Conservation (phyloP, 2,888 invertebrate genomes). For the Amorpha juglandis region DNA sequence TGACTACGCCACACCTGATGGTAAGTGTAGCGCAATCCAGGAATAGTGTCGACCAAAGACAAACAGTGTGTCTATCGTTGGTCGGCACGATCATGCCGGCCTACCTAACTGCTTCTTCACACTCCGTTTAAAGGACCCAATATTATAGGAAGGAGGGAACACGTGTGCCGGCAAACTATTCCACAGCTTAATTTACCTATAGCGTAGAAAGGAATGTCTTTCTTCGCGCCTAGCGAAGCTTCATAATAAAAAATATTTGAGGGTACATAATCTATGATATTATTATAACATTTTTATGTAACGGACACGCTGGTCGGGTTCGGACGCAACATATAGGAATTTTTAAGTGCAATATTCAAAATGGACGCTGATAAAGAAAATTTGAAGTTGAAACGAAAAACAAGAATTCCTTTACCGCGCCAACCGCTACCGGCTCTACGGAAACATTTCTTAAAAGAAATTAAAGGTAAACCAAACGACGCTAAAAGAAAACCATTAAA, state of each 20-base stretch:
- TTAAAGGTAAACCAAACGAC: conserved; percentile 30
- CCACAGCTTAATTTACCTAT: conserved; percentile 19
- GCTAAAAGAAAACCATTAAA: conserved; percentile 53
- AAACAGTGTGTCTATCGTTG: too few species aligned
- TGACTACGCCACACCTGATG: too few species aligned
- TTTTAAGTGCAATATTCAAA: conserved; percentile 21
- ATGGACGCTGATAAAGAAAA: conserved; percentile 66
- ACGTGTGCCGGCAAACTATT: too few species aligned
- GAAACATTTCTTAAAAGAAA: conserved; percentile 46
- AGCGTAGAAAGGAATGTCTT: conserved; percentile 22
- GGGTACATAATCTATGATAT: neutral
- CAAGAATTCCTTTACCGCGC: conserved; percentile 65
- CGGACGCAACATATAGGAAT: conserved; percentile 26
- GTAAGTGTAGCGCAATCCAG: too few species aligned
- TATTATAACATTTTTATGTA: conserved; percentile 26
- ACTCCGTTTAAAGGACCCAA: too few species aligned
- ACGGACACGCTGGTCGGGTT: conserved; percentile 64
- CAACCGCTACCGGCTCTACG: conserved; percentile 62
- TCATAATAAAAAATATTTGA: neutral
- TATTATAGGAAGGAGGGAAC: too few species aligned
- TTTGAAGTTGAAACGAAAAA: conserved; percentile 38
- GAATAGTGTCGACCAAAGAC: too few species aligned
- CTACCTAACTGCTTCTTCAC: too few species aligned
- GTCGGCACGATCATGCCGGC: too few species aligned
- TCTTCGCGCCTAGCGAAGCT: neutral